phyloP scores from a whole-genome alignment of 2,888 invertebrate species.

The Xestia sexstrigata region DNA sequence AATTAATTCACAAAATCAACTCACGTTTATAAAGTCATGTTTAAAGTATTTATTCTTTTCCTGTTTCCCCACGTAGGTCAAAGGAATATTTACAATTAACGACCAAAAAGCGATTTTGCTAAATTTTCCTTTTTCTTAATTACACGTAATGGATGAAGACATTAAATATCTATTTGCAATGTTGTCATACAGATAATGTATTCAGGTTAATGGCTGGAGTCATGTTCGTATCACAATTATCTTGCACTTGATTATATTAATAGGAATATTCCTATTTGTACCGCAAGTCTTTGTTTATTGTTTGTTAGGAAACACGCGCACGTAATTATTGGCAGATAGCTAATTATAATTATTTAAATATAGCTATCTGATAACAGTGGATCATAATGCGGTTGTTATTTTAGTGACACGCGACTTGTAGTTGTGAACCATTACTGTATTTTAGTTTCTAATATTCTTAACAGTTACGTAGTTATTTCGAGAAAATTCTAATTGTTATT shows the following conservation, averaged over 20 bases:
- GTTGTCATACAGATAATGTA: conserved; percentile 77
- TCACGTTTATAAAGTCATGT: conserved; percentile 9
- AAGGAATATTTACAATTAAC: conserved; percentile 78
- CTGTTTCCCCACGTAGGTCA: conserved; percentile 58
- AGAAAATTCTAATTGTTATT: conserved; percentile 5
- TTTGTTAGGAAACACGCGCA: conserved; percentile 74
- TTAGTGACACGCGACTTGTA: conserved; percentile 22
- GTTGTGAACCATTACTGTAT: conserved; percentile 23
- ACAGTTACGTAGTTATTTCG: background rate
- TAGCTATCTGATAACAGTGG: conserved; percentile 59
- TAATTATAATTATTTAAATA: conserved; percentile 68
- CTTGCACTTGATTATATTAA: conserved; percentile 79
- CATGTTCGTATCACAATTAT: conserved; percentile 75
- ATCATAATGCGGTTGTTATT: conserved; percentile 39
- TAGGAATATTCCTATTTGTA: conserved; percentile 89
- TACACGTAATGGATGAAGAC: conserved; percentile 75
- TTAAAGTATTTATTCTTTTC: conserved; percentile 38
- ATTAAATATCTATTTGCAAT: conserved; percentile 86
- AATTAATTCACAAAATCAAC: conserved; percentile 16
- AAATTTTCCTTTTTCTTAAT: conserved; percentile 86
- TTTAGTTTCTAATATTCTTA: conserved; percentile 14
- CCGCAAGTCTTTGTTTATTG: conserved; percentile 76
- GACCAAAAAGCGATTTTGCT: conserved; percentile 74
- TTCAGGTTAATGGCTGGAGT: conserved; percentile 82
- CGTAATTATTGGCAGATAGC: conserved; percentile 70